Evolutionary conservation across 2,888 invertebrate species (phyloP).

Genomic region (Nomada goodeniana): DNA sequence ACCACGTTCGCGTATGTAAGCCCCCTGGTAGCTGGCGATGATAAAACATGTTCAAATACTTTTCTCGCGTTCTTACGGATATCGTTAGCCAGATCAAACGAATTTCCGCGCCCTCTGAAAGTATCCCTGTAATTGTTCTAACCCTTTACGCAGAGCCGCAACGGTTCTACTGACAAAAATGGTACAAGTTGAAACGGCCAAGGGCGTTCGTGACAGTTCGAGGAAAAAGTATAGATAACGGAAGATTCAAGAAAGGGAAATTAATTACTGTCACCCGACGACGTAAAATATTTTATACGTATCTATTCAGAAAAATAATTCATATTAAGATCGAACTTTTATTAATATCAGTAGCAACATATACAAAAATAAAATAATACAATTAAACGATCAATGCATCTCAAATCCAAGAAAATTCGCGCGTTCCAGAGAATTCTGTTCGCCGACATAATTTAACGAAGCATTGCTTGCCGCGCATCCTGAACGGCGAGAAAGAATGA

Average conservation of each 20-base stretch:
- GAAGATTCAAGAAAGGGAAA: neutral
- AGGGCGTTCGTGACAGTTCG: neutral
- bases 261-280: neutral
- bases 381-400: no score
- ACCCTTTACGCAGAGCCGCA: neutral
- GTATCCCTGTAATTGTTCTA: constrained; percentile 5
- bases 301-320: neutral
- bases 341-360: no score
- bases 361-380: no score
- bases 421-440: no score
- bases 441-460: no score
- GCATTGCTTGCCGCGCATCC: no score
- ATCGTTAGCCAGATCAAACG: constrained; percentile 17
- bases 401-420: no score
- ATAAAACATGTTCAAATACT: constrained; percentile 17
- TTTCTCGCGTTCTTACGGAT: constrained; percentile 3
- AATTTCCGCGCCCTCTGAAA: neutral
- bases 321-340: neutral
- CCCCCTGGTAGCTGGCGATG: neutral
- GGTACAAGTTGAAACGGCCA: neutral
- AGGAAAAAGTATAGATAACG: neutral
- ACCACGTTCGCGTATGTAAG: neutral
- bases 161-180: neutral
- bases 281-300: neutral
- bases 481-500: neutral